Percentiles rank a stretch among this genome's conserved stretches.
These are phyloP conservation scores for Artibeus jamaicensis DNA, from an alignment of 2,797 vertebrate genomes.

Conservation along the genomic window DNA sequence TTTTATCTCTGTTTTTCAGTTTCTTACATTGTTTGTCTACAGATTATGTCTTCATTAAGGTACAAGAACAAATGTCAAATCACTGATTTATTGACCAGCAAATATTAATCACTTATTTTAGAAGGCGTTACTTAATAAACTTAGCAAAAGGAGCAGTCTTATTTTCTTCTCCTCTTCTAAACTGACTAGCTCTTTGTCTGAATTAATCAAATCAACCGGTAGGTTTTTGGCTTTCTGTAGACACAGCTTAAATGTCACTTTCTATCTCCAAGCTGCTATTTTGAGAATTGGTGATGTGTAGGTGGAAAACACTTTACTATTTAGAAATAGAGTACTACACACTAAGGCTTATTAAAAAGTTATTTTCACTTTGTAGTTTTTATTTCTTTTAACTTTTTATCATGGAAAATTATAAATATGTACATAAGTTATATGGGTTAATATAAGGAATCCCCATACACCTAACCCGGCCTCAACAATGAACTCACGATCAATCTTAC, in stretches of 20 bases:
- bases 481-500: not conserved
- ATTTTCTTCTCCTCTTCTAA: slow-evolving; percentile 15
- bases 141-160: slow-evolving; percentile 49
- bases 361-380: slow-evolving; percentile 35
- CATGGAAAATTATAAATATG: not conserved
- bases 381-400: slow-evolving; percentile 48
- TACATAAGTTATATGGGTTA: not conserved
- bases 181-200: slow-evolving; percentile 44
- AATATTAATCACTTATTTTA: not conserved
- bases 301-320: slow-evolving; percentile 46
- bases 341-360: slow-evolving; percentile 27
- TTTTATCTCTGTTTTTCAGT: slow-evolving; percentile 27
- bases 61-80: not conserved
- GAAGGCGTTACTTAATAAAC: not conserved
- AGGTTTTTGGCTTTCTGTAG: slow-evolving; percentile 47
- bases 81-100: not conserved
- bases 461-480: not conserved
- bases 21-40: slow-evolving; percentile 1
- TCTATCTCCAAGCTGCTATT: slow-evolving; percentile 61
- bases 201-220: slow-evolving; percentile 59
- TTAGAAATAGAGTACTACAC: slow-evolving; percentile 53
- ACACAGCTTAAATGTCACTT: slow-evolving; percentile 63
- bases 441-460: not conserved
- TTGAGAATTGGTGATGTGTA: slow-evolving; percentile 28
- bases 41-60: not conserved